A percentile compares a stretch with the other conserved stretches of the same genome.
Evolutionary conservation across 1,140 invertebrate genomes (phyloP).

Genomic region (Camponotus vicinus): DNA sequence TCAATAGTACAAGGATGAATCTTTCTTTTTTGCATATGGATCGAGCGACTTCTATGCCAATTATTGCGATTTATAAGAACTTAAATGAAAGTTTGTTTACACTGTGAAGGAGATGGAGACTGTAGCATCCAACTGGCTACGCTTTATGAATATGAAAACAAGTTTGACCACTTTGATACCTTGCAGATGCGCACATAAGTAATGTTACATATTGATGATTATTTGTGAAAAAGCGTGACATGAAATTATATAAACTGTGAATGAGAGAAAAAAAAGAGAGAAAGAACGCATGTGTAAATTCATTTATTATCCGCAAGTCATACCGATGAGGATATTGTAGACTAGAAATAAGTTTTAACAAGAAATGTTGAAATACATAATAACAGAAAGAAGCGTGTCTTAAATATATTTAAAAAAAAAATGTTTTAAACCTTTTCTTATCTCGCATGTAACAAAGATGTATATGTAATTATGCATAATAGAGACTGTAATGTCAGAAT

Average conservation of each 20-base stretch:
- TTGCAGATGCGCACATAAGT: constrained; percentile 41
- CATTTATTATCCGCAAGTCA: not conserved
- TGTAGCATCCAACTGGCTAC: constrained; percentile 17
- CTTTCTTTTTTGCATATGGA: not conserved
- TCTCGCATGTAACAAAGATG: not conserved
- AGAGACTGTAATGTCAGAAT: too few relatives aligned
- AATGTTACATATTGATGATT: constrained; percentile 48
- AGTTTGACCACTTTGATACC: constrained; percentile 50
- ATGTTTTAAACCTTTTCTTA: constrained; percentile 8
- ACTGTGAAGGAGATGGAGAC: not conserved
- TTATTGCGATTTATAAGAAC: constrained; percentile 26
- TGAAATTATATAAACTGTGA: constrained; percentile 40
- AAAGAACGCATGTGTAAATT: constrained; percentile 18
- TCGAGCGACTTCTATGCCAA: constrained; percentile 18
- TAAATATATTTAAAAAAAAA: not conserved
- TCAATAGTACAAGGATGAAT: not conserved
- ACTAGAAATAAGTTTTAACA: not conserved
- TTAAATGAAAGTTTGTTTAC: constrained; percentile 35
- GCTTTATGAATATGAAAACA: constrained; percentile 14
- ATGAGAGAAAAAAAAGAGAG: not conserved
- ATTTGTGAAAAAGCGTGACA: constrained; percentile 13
- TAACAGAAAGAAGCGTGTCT: not conserved
- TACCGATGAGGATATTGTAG: not conserved
- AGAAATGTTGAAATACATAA: not conserved
- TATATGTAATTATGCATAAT: too few relatives aligned